These are phyloP conservation scores for Macrobrachium rosenbergii DNA, from an alignment of 1,140 invertebrate species.

Conservation along the genomic window DNA sequence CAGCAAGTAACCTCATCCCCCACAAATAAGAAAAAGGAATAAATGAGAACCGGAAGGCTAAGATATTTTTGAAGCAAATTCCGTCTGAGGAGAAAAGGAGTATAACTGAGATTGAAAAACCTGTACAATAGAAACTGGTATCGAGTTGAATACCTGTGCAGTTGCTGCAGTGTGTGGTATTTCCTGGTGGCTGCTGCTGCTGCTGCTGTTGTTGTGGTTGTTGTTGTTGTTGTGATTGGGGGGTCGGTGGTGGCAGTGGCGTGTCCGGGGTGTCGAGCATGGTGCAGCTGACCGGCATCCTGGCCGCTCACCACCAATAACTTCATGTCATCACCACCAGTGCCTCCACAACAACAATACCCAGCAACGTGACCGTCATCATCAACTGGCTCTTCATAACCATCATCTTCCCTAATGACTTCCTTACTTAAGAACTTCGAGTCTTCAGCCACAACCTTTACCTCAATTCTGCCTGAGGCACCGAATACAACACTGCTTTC, in stretches of 20 bases:
- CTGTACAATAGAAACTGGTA: neutral
- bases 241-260: slow-evolving; percentile 20
- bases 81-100: neutral
- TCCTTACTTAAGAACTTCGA: neutral
- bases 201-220: too few relatives aligned
- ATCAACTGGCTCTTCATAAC: neutral
- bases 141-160: neutral
- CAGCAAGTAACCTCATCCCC: too few relatives aligned
- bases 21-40: too few relatives aligned
- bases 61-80: too few relatives aligned
- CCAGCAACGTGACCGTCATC: slow-evolving; percentile 2
- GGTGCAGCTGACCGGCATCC: slow-evolving; percentile 43
- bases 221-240: neutral
- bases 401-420: neutral
- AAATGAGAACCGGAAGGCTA: too few relatives aligned
- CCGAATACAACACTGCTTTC: too few relatives aligned
- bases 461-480: neutral
- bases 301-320: slow-evolving; percentile 40
- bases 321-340: slow-evolving; percentile 34
- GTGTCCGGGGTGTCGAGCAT: slow-evolving; percentile 34
- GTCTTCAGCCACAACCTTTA: neutral
- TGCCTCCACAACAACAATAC: neutral
- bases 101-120: neutral
- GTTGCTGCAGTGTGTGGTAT: slow-evolving; percentile 17
- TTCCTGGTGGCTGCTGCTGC: too few relatives aligned